Evolutionary conservation across 2,797 vertebrate genomes (phyloP).

Genomic region (Microctenopoma steveboyesi): DNA sequence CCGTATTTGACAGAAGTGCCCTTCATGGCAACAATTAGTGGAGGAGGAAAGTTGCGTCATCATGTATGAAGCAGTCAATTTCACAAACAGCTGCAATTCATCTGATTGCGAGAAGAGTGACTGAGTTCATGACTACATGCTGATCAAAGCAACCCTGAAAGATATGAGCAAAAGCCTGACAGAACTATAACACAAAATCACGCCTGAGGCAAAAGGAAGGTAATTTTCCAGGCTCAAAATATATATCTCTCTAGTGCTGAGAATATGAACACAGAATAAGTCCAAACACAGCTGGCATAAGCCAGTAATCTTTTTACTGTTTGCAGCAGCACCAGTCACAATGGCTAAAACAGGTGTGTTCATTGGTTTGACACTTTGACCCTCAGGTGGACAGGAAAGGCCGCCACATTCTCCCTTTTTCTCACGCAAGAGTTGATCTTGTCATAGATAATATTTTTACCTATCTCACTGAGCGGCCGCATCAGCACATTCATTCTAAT

Average conservation of each 20-base stretch:
- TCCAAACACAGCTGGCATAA: conserved; percentile 18
- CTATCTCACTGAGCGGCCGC: conserved; percentile 41
- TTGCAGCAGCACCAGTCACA: neutral
- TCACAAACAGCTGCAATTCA: conserved; percentile 63
- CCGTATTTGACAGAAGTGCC: conserved; percentile 63
- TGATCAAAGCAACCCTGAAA: conserved; percentile 28
- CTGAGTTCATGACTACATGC: conserved; percentile 28
- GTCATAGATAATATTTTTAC: conserved; percentile 63
- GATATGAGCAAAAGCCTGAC: conserved; percentile 6
- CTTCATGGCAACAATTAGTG: conserved; percentile 65
- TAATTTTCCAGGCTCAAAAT: neutral
- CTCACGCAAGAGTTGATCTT: conserved; percentile 64
- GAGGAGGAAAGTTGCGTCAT: conserved; percentile 61
- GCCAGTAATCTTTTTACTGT: neutral
- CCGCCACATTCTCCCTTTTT: conserved; percentile 43
- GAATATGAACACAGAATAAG: conserved; percentile 1
- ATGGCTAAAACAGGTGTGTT: conserved; percentile 56
- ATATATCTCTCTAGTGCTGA: neutral
- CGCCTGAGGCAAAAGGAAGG: conserved; percentile 10
- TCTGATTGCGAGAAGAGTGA: conserved; percentile 37
- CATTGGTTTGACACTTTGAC: conserved; percentile 65
- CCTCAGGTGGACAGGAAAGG: conserved; percentile 52
- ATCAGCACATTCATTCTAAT: conserved; percentile 59
- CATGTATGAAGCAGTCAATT: conserved; percentile 50
- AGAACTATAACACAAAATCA: conserved; percentile 1